Percentiles rank a stretch among this genome's conserved stretches.
phyloP scores from a whole-genome alignment of 2,888 invertebrate genomes.

The Drosophila hamatofila region DNA sequence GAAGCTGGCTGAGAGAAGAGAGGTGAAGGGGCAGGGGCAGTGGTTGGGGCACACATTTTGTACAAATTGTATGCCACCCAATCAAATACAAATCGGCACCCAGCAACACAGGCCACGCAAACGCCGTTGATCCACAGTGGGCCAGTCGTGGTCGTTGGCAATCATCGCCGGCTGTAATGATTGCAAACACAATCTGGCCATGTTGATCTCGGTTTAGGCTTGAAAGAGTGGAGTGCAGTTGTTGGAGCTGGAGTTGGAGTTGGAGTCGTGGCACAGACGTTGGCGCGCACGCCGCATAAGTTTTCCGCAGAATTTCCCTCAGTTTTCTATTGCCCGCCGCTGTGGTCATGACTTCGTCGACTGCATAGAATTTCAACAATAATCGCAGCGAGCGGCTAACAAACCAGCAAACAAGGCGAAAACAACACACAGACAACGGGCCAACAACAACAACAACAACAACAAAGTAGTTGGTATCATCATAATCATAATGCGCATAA shows the following conservation, averaged over 20 bases:
- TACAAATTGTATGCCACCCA: constrained; percentile 72
- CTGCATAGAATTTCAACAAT: constrained; percentile 79
- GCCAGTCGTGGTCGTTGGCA: constrained; percentile 69
- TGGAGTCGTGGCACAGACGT: constrained; percentile 16
- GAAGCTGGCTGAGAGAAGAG: neutral
- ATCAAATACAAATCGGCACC: constrained; percentile 57
- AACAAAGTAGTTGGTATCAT: constrained; percentile 65
- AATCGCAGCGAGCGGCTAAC: constrained; percentile 74
- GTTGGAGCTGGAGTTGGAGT: neutral
- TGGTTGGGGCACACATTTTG: constrained; percentile 17
- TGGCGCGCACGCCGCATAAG: constrained; percentile 59
- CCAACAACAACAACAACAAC: constrained; percentile 43
- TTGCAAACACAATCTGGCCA: constrained; percentile 78
- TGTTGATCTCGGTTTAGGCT: constrained; percentile 68
- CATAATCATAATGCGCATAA: constrained; percentile 80
- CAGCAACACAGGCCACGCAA: constrained; percentile 53
- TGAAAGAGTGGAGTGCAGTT: constrained; percentile 17
- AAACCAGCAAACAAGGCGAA: constrained; percentile 80
- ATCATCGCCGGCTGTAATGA: constrained; percentile 75
- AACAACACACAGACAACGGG: constrained; percentile 60
- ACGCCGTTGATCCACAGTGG: constrained; percentile 48
- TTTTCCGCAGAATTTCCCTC: constrained; percentile 77
- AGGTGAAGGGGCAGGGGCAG: neutral
- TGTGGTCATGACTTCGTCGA: constrained; percentile 71
- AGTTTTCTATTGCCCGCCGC: constrained; percentile 57